Base-by-base conservation (phyloP, 2,797 vertebrate species). In the Tenualosa thibaudeaui region DNA sequence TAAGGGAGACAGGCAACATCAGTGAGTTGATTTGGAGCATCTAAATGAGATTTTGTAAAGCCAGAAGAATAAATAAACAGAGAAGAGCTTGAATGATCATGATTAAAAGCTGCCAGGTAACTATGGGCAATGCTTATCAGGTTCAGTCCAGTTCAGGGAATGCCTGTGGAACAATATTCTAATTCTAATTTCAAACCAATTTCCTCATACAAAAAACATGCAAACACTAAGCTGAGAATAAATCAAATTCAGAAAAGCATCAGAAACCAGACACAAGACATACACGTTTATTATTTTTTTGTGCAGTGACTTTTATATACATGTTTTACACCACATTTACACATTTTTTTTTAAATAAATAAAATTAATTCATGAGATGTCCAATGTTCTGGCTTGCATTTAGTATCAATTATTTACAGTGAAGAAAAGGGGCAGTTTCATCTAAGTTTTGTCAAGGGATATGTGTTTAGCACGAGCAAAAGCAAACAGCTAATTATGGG, bases 271-370 rank as follows among this genome's bases (percentile, higher is more conserved):
- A 93, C 90, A 86, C 82, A 82, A 56, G 54, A 89, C 53, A 81
- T 94, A 87, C 88, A 94, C 94, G 93, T 95, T 94, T 62, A 56
- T 56, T 71, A 94, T 94, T 75, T 75, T 71, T 78, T 78, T 94
- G 93, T 95, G 94, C 92, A 92, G 91, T 93, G 94, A 93, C 92
- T 92, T 94, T 93, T 95, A 95, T 94, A 93, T 94, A 94, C 93
- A 95, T 91, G 82, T 85, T 94, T 91, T 94, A 94, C 93, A 94
- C 91, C 93, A 92, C 93, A 94, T 94, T 92, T 95, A 94, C 94
- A 95, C 91, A 83, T 92, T 91, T 51, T 92, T 92, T 88, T 90
- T 84, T 91, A 93, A 94, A 94, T 95, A 95, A 94, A 93, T 78
- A 78, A 78, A 78, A 78, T 95, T 93, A 94, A 93, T 93, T 90